Percentiles rank a stretch among this genome's conserved stretches.
Evolutionary conservation across 1,140 invertebrate genomes (phyloP).

Genomic region (Scylla paramamosain): DNA sequence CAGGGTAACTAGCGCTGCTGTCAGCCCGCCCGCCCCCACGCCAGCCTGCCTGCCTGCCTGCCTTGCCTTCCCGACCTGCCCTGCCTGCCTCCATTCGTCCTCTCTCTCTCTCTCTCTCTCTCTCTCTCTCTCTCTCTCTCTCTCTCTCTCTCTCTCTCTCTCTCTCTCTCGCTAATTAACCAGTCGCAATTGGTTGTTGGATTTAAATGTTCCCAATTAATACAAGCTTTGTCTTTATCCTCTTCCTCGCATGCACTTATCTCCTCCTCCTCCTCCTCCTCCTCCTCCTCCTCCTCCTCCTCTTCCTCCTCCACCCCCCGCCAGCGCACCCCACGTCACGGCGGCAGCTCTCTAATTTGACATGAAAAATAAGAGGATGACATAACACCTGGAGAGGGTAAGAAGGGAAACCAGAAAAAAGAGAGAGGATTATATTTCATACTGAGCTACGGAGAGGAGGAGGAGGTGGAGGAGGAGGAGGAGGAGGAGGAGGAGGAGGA

Average conservation of each 20-base stretch:
- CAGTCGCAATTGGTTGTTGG: too few species aligned
- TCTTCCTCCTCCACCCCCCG: not conserved
- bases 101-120: not conserved
- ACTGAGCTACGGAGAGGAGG: not conserved
- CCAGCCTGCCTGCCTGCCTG: too few species aligned
- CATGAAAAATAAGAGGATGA: not conserved
- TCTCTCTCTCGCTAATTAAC: not conserved
- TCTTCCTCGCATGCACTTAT: too few species aligned
- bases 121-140: slow-evolving; percentile 36
- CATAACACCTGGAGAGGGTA: not conserved
- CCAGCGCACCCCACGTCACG: not conserved
- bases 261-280: not conserved
- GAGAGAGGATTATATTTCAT: too few species aligned
- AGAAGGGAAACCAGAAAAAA: not conserved
- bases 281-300: slow-evolving; percentile 17
- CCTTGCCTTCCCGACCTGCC: too few species aligned
- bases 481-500: too few species aligned
- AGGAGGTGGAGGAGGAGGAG: not conserved
- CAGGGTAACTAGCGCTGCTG: too few species aligned
- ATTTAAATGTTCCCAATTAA: too few species aligned
- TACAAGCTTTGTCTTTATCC: too few species aligned
- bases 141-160: slow-evolving; percentile 46
- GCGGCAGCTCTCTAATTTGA: not conserved
- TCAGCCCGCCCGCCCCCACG: too few species aligned
- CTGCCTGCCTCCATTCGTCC: not conserved